These are phyloP conservation scores for Semotilus atromaculatus DNA, from an alignment of 2,797 vertebrate species.

Conservation along the genomic window DNA sequence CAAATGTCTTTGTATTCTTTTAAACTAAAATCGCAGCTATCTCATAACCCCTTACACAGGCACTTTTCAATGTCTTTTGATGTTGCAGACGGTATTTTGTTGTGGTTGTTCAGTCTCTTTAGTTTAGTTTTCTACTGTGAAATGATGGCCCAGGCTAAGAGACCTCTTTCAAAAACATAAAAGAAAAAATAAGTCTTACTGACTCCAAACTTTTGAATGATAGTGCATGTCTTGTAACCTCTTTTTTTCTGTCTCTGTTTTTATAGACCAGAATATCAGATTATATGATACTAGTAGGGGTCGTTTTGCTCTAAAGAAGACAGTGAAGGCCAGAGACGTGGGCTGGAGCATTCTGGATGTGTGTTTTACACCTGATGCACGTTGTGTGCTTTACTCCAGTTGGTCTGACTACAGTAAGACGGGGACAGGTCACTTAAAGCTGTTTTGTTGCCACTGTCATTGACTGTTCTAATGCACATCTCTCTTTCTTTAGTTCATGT, in stretches of 20 bases:
- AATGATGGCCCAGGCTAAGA: neutral
- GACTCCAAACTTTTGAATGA: neutral
- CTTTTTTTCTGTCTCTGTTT: constrained; percentile 1
- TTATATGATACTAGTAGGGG: constrained; percentile 87
- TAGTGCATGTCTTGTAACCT: neutral
- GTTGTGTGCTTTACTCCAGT: constrained; percentile 90
- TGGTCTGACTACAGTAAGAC: constrained; percentile 96
- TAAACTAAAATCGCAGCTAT: neutral
- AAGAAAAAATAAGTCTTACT: neutral
- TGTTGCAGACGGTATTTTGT: neutral
- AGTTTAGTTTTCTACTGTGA: neutral
- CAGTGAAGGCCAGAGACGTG: constrained; percentile 89
- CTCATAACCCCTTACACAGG: neutral
- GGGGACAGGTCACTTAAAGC: neutral
- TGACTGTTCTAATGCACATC: neutral
- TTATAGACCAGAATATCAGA: constrained; percentile 88
- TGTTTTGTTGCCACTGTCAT: constrained; percentile 1
- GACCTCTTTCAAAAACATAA: neutral
- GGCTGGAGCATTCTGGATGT: constrained; percentile 94
- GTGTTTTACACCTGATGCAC: constrained; percentile 88
- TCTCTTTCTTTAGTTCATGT: constrained; percentile 83
- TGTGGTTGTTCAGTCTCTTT: neutral
- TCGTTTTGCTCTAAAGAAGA: constrained; percentile 81
- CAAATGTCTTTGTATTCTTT: neutral
- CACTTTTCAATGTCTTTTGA: neutral